Evolutionary conservation across 2,797 vertebrate species (phyloP), one percentile per base, ranked within the genome.

Genomic region (Diceros bicornis): DNA sequence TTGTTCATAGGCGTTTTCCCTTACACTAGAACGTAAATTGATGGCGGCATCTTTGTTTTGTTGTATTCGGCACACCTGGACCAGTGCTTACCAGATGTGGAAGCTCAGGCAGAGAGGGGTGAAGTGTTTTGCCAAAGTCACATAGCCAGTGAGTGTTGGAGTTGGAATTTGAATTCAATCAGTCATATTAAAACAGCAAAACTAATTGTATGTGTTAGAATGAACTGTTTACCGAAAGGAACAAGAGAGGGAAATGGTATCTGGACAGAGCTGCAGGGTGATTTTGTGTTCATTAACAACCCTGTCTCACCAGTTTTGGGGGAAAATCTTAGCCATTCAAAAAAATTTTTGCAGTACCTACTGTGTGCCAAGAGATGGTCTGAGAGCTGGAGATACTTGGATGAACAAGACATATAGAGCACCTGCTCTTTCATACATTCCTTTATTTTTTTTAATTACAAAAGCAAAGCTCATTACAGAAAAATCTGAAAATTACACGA

Each of bases 401-500:
- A 75, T 71, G 84, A 94, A 81, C 37, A 88, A 90, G 75, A 84
- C 77, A 79, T 41, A 41, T 4, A 72, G 71, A 82, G 71, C 23
- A 61, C 37, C 41, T 37, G 32, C 87, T 97, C 62, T 93, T 92
- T 50, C 78, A 62, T 82, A n/a, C n/a, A 32, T 93, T 77, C 20
- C 44, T 84, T 96, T 96, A 32, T 82, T 92, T 95, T 96, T 72
- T 93, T 61, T 64, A 59, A 89, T 41, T 71, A 47, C 27, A 86
- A 91, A 93, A 96, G 50, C 91, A 94, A 86, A 94, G 41, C 52
- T 83, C 23, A 7, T 93, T 91, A 71, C 71, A 64, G 86, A 92
- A 97, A 95, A 95, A 86, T 93, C 77, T 85, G 90, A 79, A 89
- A 89, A 91, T 78, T 55, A 72, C 47, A 68, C 34, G 75, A 77